phyloP scores from a whole-genome alignment of 2,888 invertebrate genomes.

The Andrena trimmerana region DNA sequence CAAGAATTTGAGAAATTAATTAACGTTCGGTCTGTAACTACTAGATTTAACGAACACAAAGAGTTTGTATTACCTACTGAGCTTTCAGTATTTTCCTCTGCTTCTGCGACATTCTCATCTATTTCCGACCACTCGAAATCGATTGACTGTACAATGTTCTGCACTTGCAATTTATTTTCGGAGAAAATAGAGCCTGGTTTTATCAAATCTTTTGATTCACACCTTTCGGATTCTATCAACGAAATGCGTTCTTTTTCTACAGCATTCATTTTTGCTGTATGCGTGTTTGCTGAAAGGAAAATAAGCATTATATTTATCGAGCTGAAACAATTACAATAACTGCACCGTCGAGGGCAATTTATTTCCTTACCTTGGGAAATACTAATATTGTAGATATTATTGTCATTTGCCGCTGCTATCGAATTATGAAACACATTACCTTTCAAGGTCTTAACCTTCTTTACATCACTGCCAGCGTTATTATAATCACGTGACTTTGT shows the following conservation, averaged over 20 bases:
- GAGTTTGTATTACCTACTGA: conserved; percentile 32
- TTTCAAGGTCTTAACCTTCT: conserved; percentile 19
- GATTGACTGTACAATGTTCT: conserved; percentile 10
- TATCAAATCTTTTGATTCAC: conserved; percentile 8
- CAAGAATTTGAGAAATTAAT: neutral
- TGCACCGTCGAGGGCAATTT: neutral
- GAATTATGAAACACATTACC: conserved; percentile 27
- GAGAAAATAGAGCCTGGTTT: conserved; percentile 30
- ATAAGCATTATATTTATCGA: conserved; percentile 15
- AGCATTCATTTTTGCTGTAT: conserved; percentile 19
- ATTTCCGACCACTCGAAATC: conserved; percentile 29
- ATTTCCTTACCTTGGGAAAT: conserved; percentile 32
- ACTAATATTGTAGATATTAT: conserved; percentile 19
- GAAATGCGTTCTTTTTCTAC: conserved; percentile 26
- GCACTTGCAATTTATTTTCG: conserved; percentile 22
- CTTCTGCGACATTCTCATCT: conserved; percentile 29
- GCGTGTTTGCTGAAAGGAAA: conserved; percentile 10
- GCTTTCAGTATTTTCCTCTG: conserved; percentile 28
- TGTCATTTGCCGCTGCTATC: conserved; percentile 15
- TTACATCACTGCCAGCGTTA: neutral
- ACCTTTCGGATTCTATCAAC: neutral
- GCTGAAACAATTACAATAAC: neutral
- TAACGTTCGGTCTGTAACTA: neutral
- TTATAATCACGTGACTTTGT: conserved; percentile 3
- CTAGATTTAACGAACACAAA: neutral